Evolutionary conservation across 1,140 invertebrate genomes (phyloP), one percentile per base, ranked within the genome.

Genomic region (Plutomurus gul): DNA sequence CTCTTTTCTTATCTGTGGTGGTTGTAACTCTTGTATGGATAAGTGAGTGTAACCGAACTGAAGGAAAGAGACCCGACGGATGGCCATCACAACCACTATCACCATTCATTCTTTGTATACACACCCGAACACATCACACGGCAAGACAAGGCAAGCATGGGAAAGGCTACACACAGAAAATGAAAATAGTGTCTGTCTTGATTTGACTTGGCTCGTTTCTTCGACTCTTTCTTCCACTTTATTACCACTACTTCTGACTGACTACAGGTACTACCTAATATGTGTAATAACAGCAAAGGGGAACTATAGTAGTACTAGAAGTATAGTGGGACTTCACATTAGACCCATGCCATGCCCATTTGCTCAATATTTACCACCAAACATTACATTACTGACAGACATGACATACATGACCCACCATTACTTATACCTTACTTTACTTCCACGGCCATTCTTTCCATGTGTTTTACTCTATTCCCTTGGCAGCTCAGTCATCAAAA

Each of bases 331-430:
- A 13, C 2, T 43, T 27, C 22, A 65, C 25, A 27, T 18, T 65
- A 30, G 56, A 27, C 56, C 56, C 56, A 65, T 39, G 70, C 70
- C 20, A 43, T 40, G 13, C 39, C 70, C 37, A 72, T 72, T 72
- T 72, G 36, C 70, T 46, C 36, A 72, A 39, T 46, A 72, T 72
- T 72, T 72, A 72, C 70, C 36, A 72, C 37, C 20, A 43, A 72
- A 72, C 70, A 20, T 36, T 72, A 72, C 37, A 40, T 40, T 72
- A 72, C 70, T 72, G 70, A 72, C 70, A 43, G 70, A 22, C 70
- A 72, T 72, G 60, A 70, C 70, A 72, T 72, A 71, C 65, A 71
- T 71, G 30, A 39, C 33, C 36, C 36, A 22, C 70, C 36, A 72
- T 72, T 46, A 30, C 10, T 3, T n/a, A 43, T 43, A 43, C n/a